Evolutionary conservation across 2,113 vertebrate genomes (phyloP).

Genomic region (Varanus salvator): DNA sequence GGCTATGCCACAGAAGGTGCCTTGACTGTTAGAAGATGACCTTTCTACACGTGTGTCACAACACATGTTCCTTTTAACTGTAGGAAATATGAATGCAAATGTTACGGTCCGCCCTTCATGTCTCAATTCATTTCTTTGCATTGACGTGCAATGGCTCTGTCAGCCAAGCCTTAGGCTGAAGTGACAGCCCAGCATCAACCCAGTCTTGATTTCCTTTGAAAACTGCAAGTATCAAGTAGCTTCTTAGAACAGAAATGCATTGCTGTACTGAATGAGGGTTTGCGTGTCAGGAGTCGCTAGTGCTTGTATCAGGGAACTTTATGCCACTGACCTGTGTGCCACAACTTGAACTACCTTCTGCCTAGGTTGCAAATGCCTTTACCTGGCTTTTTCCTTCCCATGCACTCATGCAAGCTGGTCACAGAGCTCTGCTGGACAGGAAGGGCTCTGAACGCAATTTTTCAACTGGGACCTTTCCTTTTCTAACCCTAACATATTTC

Average conservation of each 20-base stretch:
- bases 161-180: not conserved
- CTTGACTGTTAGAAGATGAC: not conserved
- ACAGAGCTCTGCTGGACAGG: not conserved
- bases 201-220: conserved; percentile 24
- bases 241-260: not conserved
- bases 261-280: not conserved
- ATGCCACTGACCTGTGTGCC: not conserved
- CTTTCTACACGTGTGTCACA: not conserved
- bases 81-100: not conserved
- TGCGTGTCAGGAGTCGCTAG: not conserved
- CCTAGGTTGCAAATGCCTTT: too few relatives aligned
- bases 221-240: not conserved
- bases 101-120: conserved; percentile 19
- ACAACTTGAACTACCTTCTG: not conserved
- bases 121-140: conserved; percentile 13
- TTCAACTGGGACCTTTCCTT: not conserved
- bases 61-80: not conserved
- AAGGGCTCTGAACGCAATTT: not conserved
- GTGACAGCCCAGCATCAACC: not conserved
- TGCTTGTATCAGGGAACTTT: not conserved
- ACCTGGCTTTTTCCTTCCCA: not conserved
- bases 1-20: not conserved
- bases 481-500: not conserved
- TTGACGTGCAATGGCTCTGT: conserved; percentile 12
- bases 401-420: not conserved